Percentiles rank a stretch among this genome's conserved stretches.
Conservation (phyloP, 2,888 invertebrate genomes). For the Pyrrhosoma nymphula region DNA sequence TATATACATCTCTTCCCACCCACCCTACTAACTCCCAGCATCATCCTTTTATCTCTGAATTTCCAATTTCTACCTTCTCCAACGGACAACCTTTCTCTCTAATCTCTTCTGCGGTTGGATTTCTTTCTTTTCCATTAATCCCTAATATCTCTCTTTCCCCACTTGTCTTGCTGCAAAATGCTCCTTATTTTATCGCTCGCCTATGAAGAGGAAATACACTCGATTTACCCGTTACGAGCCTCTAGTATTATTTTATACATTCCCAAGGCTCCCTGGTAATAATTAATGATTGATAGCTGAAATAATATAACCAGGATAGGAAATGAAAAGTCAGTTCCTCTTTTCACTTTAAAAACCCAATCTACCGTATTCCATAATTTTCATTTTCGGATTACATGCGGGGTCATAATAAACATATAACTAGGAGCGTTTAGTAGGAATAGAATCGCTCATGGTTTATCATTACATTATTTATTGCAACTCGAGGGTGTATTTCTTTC, state of each 20-base stretch:
- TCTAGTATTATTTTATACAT: background rate
- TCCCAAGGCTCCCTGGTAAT: background rate
- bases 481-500: too few relatives aligned
- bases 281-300: background rate
- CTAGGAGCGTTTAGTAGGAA: too few relatives aligned
- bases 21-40: background rate
- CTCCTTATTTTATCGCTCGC: background rate
- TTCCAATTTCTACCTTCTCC: conserved; percentile 18
- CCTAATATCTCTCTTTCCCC: background rate
- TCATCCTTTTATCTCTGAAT: conserved; percentile 25
- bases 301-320: background rate
- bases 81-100: background rate
- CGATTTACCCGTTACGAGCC: background rate
- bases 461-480: too few relatives aligned
- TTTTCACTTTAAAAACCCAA: too few relatives aligned
- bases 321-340: background rate
- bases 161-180: background rate
- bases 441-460: too few relatives aligned
- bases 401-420: too few relatives aligned
- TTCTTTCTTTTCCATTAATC: background rate
- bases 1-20: background rate
- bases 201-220: too few relatives aligned
- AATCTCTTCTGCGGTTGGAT: background rate
- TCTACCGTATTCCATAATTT: too few relatives aligned
- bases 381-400: too few relatives aligned